Evolutionary conservation across 2,113 vertebrate species (phyloP).

Genomic region (Pterophyllum scalare): DNA sequence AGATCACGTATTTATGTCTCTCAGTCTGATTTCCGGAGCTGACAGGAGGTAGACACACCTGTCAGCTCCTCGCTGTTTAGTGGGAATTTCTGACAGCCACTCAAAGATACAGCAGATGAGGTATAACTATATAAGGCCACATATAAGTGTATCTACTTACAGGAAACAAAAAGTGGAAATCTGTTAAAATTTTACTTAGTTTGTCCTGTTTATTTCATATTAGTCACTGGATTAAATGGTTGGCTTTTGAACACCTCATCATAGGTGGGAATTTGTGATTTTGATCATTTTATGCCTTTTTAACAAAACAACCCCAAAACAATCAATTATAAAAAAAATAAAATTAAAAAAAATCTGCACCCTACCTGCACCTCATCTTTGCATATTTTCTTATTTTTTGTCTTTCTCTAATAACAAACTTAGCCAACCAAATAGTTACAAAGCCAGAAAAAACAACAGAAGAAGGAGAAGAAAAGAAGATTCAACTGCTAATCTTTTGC

Average conservation of each 20-base stretch:
- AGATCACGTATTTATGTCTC: slow-evolving; percentile 46
- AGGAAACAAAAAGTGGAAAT: neutral
- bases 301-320: neutral
- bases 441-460: neutral
- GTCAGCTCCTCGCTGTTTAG: neutral
- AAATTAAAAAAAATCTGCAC: neutral
- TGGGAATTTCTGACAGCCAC: slow-evolving; percentile 27
- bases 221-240: neutral
- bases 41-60: slow-evolving; percentile 22
- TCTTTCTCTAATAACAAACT: neutral
- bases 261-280: neutral
- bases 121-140: neutral
- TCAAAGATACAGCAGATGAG: neutral
- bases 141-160: neutral
- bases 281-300: neutral
- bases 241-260: neutral
- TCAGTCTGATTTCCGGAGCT: slow-evolving; percentile 21
- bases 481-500: slow-evolving; percentile 33
- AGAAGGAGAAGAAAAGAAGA: slow-evolving; percentile 10
- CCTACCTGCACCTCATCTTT: neutral
- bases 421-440: neutral
- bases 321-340: neutral
- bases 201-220: neutral
- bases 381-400: neutral
- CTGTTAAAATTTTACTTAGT: neutral